Base-by-base conservation (phyloP, 2,888 invertebrate species). In the Pollenia labialis region DNA sequence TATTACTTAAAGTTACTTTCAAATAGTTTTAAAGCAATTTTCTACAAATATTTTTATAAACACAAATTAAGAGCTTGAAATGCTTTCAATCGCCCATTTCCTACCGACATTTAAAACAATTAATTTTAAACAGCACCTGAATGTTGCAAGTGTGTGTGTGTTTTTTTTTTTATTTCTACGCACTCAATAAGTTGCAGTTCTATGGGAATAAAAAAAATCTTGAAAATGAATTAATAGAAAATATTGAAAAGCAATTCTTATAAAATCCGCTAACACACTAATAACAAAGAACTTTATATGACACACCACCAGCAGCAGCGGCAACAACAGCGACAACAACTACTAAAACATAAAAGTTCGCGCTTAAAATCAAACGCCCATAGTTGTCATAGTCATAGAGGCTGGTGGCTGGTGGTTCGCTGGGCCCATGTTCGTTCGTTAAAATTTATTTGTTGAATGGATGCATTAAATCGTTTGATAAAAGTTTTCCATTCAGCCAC, bases 161-260 rank as follows among this genome's bases (percentile, higher is more conserved):
- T 77, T 4, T 32, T 2, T 71, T 44, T 0, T 52, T 4, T 58
- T 74, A 50, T 58, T 68, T 32, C 4, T 74, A 84, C 84, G 84
- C 84, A 85, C 54, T 80, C 71, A 75, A 58, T 69, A 12, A 46
- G 23, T 42, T 58, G 52, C 60, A 23, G 32, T 60, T 85, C 85
- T 60, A 77, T 85, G 85, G 81, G 85, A 85, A 85, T 66, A 72
- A 66, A 66, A 75, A 81, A 71, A 58, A 81, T 50, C 4, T 18
- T 60, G 3, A 11, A 48, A 52, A 56, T 69, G 52, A 46, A 74
- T 74, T 74, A 66, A 52, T n/a, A 68, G 42, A 42, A 74, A 50
- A 50, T 62, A 64, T 81, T 75, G 58, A 32, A 81, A 81, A 81
- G 14, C 44, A 58, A 72, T 56, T 79, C 56, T 71, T 60, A 50